A percentile compares a stretch with the other conserved stretches of the same genome.
Conservation (phyloP, 2,888 invertebrate species). For the Caenorhabditis sp. region DNA sequence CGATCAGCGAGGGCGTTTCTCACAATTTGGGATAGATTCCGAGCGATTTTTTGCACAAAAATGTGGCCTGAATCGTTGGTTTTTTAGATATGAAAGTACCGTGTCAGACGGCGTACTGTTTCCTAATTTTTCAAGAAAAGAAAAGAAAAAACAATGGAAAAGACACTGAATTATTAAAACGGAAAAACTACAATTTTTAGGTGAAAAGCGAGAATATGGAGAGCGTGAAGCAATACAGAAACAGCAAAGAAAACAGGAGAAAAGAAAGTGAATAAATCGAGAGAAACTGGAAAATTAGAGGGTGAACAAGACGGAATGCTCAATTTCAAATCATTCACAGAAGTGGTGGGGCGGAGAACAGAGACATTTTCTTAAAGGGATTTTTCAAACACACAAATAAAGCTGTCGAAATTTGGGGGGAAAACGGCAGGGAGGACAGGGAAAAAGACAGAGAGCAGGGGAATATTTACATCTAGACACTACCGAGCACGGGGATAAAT, state of each 20-base stretch:
- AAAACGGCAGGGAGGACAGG: not conserved
- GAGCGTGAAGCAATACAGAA: not conserved
- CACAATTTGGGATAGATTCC: too few relatives aligned
- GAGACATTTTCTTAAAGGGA: not conserved
- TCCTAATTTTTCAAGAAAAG: not conserved
- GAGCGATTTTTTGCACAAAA: too few relatives aligned
- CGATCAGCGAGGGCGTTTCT: too few relatives aligned
- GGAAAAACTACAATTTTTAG: not conserved
- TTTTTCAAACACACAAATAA: not conserved
- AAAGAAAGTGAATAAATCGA: not conserved
- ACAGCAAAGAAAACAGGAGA: not conserved
- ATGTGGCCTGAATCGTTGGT: too few relatives aligned
- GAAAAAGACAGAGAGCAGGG: not conserved
- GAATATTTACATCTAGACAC: constrained; percentile 23
- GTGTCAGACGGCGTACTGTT: constrained; percentile 34
- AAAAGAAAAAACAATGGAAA: not conserved
- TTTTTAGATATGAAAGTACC: constrained; percentile 31
- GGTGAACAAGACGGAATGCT: constrained; percentile 54
- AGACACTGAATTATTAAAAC: constrained; percentile 4
- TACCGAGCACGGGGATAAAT: too few relatives aligned
- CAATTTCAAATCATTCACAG: constrained; percentile 54
- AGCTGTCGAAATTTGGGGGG: not conserved
- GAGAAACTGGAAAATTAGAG: too few relatives aligned
- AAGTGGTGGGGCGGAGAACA: not conserved
- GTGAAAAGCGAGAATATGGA: not conserved